Evolutionary conservation across 2,113 vertebrate species (phyloP), one percentile per base, ranked within the genome.

Genomic region (Lanius collurio): DNA sequence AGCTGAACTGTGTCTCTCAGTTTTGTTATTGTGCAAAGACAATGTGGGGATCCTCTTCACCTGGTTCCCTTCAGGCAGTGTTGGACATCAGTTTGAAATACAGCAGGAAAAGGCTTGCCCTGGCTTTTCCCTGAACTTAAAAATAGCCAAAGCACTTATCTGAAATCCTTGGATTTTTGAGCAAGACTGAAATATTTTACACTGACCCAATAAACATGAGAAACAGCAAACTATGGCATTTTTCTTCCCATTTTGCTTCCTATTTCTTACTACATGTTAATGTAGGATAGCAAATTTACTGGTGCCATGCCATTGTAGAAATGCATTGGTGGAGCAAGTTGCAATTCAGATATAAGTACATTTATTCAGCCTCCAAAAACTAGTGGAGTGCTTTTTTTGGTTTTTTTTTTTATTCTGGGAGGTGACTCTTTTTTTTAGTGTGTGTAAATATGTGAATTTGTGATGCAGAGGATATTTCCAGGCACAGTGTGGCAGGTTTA

Each of bases 21-120:
- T 42, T 74, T 60, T 90, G 41, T 49, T 59, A 16, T 1, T 62
- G 55, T 5, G 8, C 68, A 41, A 37, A 41, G 30, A 14, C 33
- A 12, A 4, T 15, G 23, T 0, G 0, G 55, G 35, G 42, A 60
- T 31, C 10, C 15, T 64, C n/a, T 75, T 63, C 19, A 30, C 5
- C 33, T 64, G 49, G 41, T 64, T 41, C 55, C 30, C 35, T 77
- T 1, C 0, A 2, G 57, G 42, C 30, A 24, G 11, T 15, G 55
- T 37, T 53, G 55, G 27, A 63, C 31, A 44, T 20, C 10, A 63
- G 49, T 31, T 35, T 41, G 67, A 89, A 71, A 73, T 8, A 15
- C 11, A 53, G 63, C 23, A 77, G 85, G 28, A 69, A 30, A 24
- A 86, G 31, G 27, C 23, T 77, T 55, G 11, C 24, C 21, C 44